A percentile compares a stretch with the other conserved stretches of the same genome.
phyloP scores from a whole-genome alignment of 92 coral and sea anemone genomes.

The Actinernus sp. region DNA sequence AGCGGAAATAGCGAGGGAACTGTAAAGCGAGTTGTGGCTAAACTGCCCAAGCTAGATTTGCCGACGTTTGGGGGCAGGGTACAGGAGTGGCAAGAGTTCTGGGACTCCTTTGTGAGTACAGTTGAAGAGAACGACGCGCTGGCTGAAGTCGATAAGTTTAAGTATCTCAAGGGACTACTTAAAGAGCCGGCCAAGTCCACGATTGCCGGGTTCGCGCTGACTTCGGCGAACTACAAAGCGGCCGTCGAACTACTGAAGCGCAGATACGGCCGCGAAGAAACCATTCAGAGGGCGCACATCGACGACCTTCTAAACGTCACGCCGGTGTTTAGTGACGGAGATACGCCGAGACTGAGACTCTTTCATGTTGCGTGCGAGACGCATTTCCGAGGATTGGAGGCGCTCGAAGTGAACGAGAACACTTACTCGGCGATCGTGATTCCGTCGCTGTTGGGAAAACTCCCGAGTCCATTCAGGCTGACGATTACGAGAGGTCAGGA shows the following conservation, averaged over 20 bases:
- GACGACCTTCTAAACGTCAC: slow-evolving; percentile 20
- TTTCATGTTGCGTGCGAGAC: slow-evolving; percentile 41
- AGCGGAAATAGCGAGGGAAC: too few relatives aligned
- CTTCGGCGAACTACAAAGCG: slow-evolving; percentile 43
- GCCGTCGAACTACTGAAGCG: slow-evolving; percentile 35
- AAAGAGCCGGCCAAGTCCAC: slow-evolving; percentile 36
- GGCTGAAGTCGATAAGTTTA: too few relatives aligned
- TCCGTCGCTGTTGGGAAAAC: slow-evolving; percentile 41
- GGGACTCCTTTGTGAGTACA: too few relatives aligned
- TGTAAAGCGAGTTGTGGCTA: too few relatives aligned
- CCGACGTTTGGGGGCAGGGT: too few relatives aligned
- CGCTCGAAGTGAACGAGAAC: slow-evolving; percentile 36
- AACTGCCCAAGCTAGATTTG: too few relatives aligned
- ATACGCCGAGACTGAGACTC: slow-evolving; percentile 28
- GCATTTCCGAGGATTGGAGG: slow-evolving; percentile 39
- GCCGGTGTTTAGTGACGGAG: slow-evolving; percentile 33
- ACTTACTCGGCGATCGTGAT: slow-evolving; percentile 48
- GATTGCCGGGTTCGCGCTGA: too few relatives aligned
- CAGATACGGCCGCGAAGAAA: slow-evolving; percentile 34
- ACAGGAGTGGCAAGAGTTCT: too few relatives aligned
- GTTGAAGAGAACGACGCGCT: too few relatives aligned
- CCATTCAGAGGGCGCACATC: slow-evolving; percentile 54
- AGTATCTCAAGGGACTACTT: slow-evolving; percentile 27
- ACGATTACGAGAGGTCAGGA: slow-evolving; percentile 59
- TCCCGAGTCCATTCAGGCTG: slow-evolving; percentile 43